phyloP scores from a whole-genome alignment of 1,140 invertebrate species.

The Bombus superbus region DNA sequence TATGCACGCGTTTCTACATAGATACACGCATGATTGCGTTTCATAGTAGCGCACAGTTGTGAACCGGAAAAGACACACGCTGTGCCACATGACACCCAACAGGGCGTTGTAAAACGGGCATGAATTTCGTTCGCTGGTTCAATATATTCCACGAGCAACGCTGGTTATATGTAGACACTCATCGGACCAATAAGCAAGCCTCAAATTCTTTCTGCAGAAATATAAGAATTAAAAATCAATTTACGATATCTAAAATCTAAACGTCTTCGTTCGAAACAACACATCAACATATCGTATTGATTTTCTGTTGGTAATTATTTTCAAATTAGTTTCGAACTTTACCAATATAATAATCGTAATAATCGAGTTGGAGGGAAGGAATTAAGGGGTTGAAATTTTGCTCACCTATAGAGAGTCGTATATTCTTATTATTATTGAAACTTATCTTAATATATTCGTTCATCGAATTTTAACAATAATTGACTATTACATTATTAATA shows the following conservation, averaged over 20 bases:
- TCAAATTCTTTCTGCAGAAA: not conserved
- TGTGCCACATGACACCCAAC: conserved; percentile 11
- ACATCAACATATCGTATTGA: too few relatives aligned
- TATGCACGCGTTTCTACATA: not conserved
- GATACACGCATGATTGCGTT: not conserved
- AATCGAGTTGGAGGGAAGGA: too few relatives aligned
- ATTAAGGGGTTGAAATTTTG: too few relatives aligned
- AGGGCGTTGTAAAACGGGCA: conserved; percentile 31
- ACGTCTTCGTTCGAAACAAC: not conserved
- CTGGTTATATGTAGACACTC: not conserved
- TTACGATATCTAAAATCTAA: not conserved
- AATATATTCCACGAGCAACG: conserved; percentile 46
- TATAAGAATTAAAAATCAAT: not conserved
- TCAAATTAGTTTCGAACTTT: too few relatives aligned
- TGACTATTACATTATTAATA: too few relatives aligned
- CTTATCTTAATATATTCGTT: too few relatives aligned
- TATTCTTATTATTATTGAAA: too few relatives aligned
- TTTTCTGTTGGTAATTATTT: too few relatives aligned
- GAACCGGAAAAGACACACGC: conserved; percentile 26
- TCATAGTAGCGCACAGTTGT: not conserved
- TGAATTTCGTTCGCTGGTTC: conserved; percentile 30
- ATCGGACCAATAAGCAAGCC: not conserved
- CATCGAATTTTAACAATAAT: too few relatives aligned
- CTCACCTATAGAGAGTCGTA: too few relatives aligned
- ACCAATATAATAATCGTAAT: too few relatives aligned